phyloP scores from a whole-genome alignment of 2,888 invertebrate genomes.

The Matsumyia berberina region DNA sequence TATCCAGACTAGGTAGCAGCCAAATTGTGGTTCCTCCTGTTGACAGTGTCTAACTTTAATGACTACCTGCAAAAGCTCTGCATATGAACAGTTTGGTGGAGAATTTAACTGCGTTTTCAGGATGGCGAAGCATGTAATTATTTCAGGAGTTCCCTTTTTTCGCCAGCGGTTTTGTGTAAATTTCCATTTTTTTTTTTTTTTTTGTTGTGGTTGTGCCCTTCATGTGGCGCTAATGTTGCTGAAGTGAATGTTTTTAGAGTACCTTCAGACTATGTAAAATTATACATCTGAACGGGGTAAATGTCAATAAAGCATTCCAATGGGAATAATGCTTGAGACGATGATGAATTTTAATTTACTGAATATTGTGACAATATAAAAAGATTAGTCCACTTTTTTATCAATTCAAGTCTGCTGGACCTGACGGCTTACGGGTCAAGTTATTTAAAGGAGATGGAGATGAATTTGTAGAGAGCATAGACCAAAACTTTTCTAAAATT shows the following conservation, averaged over 20 bases:
- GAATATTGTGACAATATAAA: too few relatives aligned
- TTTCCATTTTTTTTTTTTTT: conserved; percentile 2
- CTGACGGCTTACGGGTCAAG: too few relatives aligned
- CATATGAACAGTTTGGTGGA: conserved; percentile 55
- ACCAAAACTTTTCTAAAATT: too few relatives aligned
- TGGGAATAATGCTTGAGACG: neutral
- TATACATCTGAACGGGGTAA: neutral
- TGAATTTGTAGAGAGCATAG: too few relatives aligned
- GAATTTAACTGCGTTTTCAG: conserved; percentile 56
- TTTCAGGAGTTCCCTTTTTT: conserved; percentile 36
- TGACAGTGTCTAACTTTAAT: conserved; percentile 63
- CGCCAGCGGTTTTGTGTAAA: conserved; percentile 5
- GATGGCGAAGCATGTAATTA: conserved; percentile 46
- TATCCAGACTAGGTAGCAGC: neutral
- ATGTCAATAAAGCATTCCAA: neutral
- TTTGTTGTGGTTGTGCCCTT: conserved; percentile 23
- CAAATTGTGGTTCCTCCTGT: conserved; percentile 44
- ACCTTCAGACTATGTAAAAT: neutral
- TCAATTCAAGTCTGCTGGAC: too few relatives aligned
- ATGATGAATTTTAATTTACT: neutral
- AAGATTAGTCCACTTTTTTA: too few relatives aligned
- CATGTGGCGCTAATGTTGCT: conserved; percentile 25
- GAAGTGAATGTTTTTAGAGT: conserved; percentile 16
- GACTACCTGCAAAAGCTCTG: conserved; percentile 58
- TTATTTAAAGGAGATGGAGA: too few relatives aligned